Evolutionary conservation across 2,888 invertebrate species (phyloP), one percentile per base, ranked within the genome.

Genomic region (Sesia bembeciformis): DNA sequence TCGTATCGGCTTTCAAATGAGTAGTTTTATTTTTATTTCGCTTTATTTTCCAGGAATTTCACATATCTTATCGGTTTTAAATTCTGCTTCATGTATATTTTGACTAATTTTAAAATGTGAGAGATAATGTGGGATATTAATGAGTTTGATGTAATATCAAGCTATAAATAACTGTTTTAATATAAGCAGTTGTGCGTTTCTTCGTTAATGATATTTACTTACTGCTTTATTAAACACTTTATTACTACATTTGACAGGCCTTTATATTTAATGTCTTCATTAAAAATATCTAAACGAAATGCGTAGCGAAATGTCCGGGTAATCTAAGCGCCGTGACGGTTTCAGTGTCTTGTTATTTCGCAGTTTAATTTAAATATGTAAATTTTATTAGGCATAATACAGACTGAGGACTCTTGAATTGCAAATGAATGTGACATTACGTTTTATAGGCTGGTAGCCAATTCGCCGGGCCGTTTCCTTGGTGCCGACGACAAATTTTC

Each of bases 311-410:
- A 62, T 62, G 67, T 74, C 72, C 70, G 63, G 65, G 70, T 70
- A 80, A 83, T 81, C 79, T 80, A 72, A 77, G 74, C 70, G 70
- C 61, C 66, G 70, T 72, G 78, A 84, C 75, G 79, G 79, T 76
- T 76, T 75, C 79, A 80, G 78, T 81, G 74, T 84, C 87, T 87
- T 88, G 87, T 89, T 88, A 88, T 86, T 84, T 85, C 78, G 78
- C 80, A 80, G 81, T 88, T 87, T 88, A 88, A 89, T 89, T 88
- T 89, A 87, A 88, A 89, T 89, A 89, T 89, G 89, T 85, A 84
- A 89, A 89, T 89, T 88, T 89, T 88, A 89, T 88, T 86, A 86
- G 85, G 79, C 86, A 87, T 88, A 87, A 87, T 85, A 87, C 84
- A 78, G 83, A 75, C 81, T 81, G 84, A 86, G 81, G 83, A 83